These are phyloP conservation scores for Oligia latruncula DNA, from an alignment of 2,888 invertebrate species.

Conservation along the genomic window DNA sequence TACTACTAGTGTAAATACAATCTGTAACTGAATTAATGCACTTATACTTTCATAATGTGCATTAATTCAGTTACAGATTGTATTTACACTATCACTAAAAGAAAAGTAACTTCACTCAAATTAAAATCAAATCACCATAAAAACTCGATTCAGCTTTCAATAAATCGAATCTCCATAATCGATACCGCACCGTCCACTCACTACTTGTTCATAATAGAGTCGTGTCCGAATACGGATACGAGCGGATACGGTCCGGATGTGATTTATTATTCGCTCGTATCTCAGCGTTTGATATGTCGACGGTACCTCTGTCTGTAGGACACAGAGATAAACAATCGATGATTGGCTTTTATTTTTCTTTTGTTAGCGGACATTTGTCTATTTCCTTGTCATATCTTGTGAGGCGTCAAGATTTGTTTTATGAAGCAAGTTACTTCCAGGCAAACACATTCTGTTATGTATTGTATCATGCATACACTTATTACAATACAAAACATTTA, in stretches of 20 bases:
- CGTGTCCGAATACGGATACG: slow-evolving; percentile 43
- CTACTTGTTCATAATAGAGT: slow-evolving; percentile 46
- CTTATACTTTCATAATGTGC: background rate
- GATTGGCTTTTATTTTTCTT: slow-evolving; percentile 28
- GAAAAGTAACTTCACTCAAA: background rate
- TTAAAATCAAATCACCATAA: slow-evolving; percentile 7
- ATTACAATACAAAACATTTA: too few relatives aligned
- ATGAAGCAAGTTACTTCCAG: background rate
- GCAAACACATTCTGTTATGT: background rate
- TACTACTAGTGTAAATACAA: too few relatives aligned
- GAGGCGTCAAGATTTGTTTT: background rate
- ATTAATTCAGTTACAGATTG: too few relatives aligned
- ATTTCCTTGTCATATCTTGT: slow-evolving; percentile 10
- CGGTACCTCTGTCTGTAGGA: background rate
- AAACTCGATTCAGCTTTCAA: slow-evolving; percentile 18
- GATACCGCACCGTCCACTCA: slow-evolving; percentile 28
- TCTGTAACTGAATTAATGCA: too few relatives aligned
- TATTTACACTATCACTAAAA: background rate
- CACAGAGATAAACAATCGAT: slow-evolving; percentile 34
- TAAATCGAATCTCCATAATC: slow-evolving; percentile 35
- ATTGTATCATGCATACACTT: too few relatives aligned
- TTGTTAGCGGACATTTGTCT: slow-evolving; percentile 19
- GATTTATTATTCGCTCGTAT: slow-evolving; percentile 60
- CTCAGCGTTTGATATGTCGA: slow-evolving; percentile 45
- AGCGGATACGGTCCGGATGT: slow-evolving; percentile 46